Evolutionary conservation across 2,888 invertebrate species (phyloP).

Genomic region (Eremobia ochroleuca): DNA sequence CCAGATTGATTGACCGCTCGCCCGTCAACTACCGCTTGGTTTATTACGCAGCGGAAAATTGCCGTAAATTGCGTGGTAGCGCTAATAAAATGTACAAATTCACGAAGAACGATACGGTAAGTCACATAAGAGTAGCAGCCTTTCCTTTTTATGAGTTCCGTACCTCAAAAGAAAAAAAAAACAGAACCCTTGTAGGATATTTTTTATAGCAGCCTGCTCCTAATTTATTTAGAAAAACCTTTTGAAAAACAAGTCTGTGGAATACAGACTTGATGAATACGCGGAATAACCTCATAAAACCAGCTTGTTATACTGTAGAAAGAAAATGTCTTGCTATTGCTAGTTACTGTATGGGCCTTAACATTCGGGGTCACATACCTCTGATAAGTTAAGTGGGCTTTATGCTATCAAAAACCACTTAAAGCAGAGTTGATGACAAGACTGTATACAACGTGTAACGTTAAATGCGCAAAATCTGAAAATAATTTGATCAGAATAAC

Average conservation of each 20-base stretch:
- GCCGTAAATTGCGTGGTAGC: conserved; percentile 70
- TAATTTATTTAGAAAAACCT: neutral
- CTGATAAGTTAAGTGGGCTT: neutral
- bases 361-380: neutral
- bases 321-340: neutral
- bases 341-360: neutral
- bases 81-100: conserved; percentile 76
- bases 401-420: neutral
- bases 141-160: neutral
- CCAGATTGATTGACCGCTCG: conserved; percentile 88
- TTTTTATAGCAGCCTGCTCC: neutral
- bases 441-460: no score
- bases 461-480: no score
- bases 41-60: conserved; percentile 89
- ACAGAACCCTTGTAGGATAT: neutral
- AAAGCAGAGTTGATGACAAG: neutral
- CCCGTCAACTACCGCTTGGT: conserved; percentile 90
- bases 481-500: no score
- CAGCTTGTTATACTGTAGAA: neutral
- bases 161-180: neutral
- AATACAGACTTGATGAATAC: neutral
- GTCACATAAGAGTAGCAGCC: conserved; percentile 13
- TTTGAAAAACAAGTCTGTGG: neutral
- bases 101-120: conserved; percentile 83
- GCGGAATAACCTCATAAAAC: neutral